Evolutionary conservation across 1,140 invertebrate species (phyloP).

Genomic region (Stenopsyche tienmushanensis): DNA sequence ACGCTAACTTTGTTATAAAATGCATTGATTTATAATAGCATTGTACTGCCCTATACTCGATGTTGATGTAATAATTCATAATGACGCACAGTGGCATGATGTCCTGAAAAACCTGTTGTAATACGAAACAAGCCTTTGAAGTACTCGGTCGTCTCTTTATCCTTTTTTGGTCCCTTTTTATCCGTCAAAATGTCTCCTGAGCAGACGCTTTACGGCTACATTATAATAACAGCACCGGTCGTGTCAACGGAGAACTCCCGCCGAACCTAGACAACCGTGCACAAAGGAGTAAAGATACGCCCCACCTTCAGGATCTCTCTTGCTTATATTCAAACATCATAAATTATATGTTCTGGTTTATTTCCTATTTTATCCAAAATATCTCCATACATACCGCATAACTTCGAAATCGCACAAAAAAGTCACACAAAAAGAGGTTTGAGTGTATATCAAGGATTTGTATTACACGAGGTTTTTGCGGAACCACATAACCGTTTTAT

Average conservation of each 20-base stretch:
- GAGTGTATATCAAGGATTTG: too few species aligned
- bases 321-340: too few species aligned
- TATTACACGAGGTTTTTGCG: too few species aligned
- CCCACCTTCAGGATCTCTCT: background rate
- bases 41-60: too few species aligned
- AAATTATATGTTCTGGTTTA: too few species aligned
- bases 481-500: too few species aligned
- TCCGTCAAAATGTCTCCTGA: constrained; percentile 28
- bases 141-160: background rate
- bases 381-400: too few species aligned
- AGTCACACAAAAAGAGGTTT: too few species aligned
- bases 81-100: background rate
- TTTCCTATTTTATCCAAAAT: too few species aligned
- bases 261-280: constrained; percentile 1
- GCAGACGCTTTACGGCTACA: constrained; percentile 23
- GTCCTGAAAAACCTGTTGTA: constrained; percentile 8
- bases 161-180: constrained; percentile 21
- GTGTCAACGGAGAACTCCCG: constrained; percentile 14
- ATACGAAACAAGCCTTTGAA: constrained; percentile 25
- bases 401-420: too few species aligned
- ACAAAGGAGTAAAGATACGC: background rate
- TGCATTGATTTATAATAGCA: too few species aligned
- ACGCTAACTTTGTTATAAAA: too few species aligned
- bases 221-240: constrained; percentile 22
- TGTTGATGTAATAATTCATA: background rate